These are phyloP conservation scores for Enteromius unitaeniatus DNA, from an alignment of 2,797 vertebrate species.

Conservation along the genomic window DNA sequence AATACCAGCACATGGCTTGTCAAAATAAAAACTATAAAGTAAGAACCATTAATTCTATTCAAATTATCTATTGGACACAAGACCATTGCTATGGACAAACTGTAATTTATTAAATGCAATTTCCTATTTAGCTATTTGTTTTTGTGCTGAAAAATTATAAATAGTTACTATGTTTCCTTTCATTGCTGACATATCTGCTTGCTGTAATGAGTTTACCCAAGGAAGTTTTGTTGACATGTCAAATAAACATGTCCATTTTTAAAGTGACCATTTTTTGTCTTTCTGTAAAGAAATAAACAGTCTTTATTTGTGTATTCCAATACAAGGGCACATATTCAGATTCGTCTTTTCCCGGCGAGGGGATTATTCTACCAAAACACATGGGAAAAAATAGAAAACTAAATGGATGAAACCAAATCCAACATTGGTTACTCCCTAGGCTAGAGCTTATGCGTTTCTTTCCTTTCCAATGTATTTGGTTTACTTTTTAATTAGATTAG, in stretches of 20 bases:
- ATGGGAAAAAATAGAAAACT: conserved; percentile 53
- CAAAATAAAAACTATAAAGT: neutral
- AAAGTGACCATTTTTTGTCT: conserved; percentile 73
- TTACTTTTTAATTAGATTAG: conserved; percentile 67
- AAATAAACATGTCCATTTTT: conserved; percentile 70
- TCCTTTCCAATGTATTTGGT: conserved; percentile 63
- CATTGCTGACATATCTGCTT: conserved; percentile 64
- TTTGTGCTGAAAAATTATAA: conserved; percentile 14
- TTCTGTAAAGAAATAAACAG: conserved; percentile 73
- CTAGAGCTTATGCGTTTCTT: conserved; percentile 56
- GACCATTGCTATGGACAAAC: neutral
- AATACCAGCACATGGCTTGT: neutral
- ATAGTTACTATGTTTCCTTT: conserved; percentile 40
- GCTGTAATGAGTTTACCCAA: conserved; percentile 70
- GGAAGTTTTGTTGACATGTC: conserved; percentile 67
- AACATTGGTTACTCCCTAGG: conserved; percentile 54
- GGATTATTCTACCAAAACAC: conserved; percentile 69
- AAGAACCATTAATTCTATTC: neutral
- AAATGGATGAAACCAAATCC: conserved; percentile 63
- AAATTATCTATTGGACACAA: neutral
- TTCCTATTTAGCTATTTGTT: conserved; percentile 26
- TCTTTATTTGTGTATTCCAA: conserved; percentile 62
- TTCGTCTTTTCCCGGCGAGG: conserved; percentile 60
- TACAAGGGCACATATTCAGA: conserved; percentile 55
- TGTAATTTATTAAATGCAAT: neutral